Evolutionary conservation across 1,140 invertebrate species (phyloP).

Genomic region (Heliconius congener): DNA sequence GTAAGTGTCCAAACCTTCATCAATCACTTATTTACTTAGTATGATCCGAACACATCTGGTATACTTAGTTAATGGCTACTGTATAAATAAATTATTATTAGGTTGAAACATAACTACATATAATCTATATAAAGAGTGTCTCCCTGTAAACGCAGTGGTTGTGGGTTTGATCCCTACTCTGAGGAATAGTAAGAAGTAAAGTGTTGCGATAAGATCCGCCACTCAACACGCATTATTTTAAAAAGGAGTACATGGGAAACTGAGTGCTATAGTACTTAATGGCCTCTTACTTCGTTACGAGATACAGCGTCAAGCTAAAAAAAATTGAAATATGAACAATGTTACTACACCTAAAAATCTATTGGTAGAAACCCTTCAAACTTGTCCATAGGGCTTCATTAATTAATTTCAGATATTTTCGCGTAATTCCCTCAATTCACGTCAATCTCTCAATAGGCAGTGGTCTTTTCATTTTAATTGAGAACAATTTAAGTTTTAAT

Average conservation of each 20-base stretch:
- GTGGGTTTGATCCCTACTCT: no score
- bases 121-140: no score
- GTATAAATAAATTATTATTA: neutral
- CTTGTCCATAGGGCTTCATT: neutral
- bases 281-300: no score
- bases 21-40: neutral
- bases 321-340: neutral
- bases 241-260: no score
- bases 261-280: no score
- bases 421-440: neutral
- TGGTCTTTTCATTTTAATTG: constrained; percentile 4
- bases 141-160: no score
- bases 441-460: neutral
- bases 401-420: neutral
- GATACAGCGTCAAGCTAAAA: no score
- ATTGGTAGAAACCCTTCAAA: neutral
- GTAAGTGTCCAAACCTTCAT: neutral
- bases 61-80: neutral
- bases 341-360: neutral
- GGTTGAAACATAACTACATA: no score
- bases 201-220: no score
- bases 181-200: no score
- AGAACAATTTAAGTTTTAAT: constrained; percentile 14
- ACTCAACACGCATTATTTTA: no score
- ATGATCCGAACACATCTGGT: neutral